Evolutionary conservation across 92 coral and sea anemone species (phyloP).

Genomic region (Epizoanthus fatuus): DNA sequence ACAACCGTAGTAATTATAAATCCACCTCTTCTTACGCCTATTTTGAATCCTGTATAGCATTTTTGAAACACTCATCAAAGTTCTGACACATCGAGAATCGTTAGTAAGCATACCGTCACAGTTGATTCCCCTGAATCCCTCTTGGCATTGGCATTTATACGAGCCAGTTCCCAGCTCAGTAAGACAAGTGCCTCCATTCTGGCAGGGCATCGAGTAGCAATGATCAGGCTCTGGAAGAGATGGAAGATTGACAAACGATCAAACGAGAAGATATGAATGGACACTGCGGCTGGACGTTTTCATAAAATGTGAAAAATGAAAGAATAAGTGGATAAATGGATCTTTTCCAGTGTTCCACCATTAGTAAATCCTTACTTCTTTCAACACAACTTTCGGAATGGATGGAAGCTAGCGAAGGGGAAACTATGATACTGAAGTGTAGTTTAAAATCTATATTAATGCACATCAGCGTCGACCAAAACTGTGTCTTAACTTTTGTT

Average conservation of each 20-base stretch:
- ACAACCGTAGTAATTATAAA: too few relatives aligned
- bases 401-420: too few relatives aligned
- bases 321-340: too few relatives aligned
- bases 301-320: too few relatives aligned
- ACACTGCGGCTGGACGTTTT: too few relatives aligned
- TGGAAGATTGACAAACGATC: not conserved
- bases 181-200: slow-evolving; percentile 93
- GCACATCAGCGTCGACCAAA: not conserved
- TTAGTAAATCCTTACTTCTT: too few relatives aligned
- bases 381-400: too few relatives aligned
- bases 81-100: not conserved
- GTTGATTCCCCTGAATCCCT: slow-evolving; percentile 91
- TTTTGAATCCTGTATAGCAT: not conserved
- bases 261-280: not conserved
- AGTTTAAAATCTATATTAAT: too few relatives aligned
- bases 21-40: too few relatives aligned
- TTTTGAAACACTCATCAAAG: not conserved
- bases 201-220: slow-evolving; percentile 91
- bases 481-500: not conserved
- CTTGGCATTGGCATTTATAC: slow-evolving; percentile 88
- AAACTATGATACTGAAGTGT: too few relatives aligned
- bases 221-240: slow-evolving; percentile 78
- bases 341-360: too few relatives aligned
- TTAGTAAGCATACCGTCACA: slow-evolving; percentile 85
- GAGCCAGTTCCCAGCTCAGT: slow-evolving; percentile 68